Conservation (phyloP, 2,113 vertebrate genomes). For the Gadus chalcogrammus region DNA sequence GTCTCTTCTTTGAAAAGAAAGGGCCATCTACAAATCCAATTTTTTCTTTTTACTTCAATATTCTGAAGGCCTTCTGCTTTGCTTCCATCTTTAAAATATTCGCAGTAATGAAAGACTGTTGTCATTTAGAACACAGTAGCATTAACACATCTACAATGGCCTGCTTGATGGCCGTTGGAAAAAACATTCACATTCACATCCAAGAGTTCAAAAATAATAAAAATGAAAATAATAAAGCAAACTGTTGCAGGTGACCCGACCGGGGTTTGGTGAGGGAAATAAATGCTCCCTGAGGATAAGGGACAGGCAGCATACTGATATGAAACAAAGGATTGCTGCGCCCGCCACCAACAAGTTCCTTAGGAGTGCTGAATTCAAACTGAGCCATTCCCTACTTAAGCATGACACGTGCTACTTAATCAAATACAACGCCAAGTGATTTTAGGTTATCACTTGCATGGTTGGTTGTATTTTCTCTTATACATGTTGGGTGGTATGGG, state of each 20-base stretch:
- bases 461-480: constrained; percentile 9
- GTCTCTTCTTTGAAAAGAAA: not conserved
- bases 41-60: too few relatives aligned
- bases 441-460: not conserved
- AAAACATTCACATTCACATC: constrained; percentile 32
- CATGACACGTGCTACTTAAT: constrained; percentile 9
- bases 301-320: constrained; percentile 21
- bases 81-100: constrained; percentile 19
- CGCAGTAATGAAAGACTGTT: constrained; percentile 41
- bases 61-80: too few relatives aligned
- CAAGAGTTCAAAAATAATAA: constrained; percentile 34
- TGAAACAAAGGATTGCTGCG: constrained; percentile 21
- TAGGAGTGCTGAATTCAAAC: constrained; percentile 13
- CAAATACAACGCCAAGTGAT: constrained; percentile 19
- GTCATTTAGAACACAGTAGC: constrained; percentile 29
- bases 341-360: constrained; percentile 10
- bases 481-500: constrained; percentile 13
- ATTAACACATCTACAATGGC: constrained; percentile 19
- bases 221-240: constrained; percentile 25
- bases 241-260: constrained; percentile 1
- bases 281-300: not conserved
- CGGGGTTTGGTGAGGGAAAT: not conserved
- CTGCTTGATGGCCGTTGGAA: constrained; percentile 25
- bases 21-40: not conserved
- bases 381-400: constrained; percentile 20